Evolutionary conservation across 2,888 invertebrate genomes (phyloP), one percentile per base, ranked within the genome.

Genomic region (Apotomis turbidana): DNA sequence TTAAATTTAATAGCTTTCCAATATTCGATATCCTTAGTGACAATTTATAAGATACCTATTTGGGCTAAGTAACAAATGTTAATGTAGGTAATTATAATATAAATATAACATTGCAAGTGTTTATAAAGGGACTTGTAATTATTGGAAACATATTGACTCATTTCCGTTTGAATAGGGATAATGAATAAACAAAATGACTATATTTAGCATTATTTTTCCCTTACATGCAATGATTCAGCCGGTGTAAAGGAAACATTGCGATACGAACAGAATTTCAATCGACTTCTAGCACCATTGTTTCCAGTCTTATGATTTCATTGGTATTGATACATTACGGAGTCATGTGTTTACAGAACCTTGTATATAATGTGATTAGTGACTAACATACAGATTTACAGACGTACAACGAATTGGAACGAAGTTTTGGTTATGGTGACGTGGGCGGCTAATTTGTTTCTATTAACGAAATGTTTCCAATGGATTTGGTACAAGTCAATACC

Each of bases 181-280:
- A 62, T 57, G 27, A 15, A 15, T 27, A 57, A 51, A 57, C 41
- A 58, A 27, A 36, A 64, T 70, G 52, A 59, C 60, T 54, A 55
- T 66, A 55, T 61, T 71, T 61, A 66, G 38, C 12, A 10, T 71
- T 51, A 66, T 67, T 61, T 67, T 71, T 27, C 64, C 38, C 27
- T 60, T 10, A 55, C 49, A 12, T 15, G n/a, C 36, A 55, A 46
- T 67, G 66, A 67, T 71, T 71, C 66, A 71, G 46, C 27, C 66
- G 46, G 9, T n/a, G 49, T 55, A n/a, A 41, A 71, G 64, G 64
- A 71, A 66, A 66, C 59, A 15, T 54, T 13, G 13, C 5, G 49
- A 46, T 55, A 49, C 55, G 60, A 36, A 3, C 27, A 49, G 66
- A 60, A 71, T 71, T 55, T 60, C n/a, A 54, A 71, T 71, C 38